Base-by-base conservation (phyloP, 2,113 vertebrate genomes). In the Pomatostomus ruficeps region DNA sequence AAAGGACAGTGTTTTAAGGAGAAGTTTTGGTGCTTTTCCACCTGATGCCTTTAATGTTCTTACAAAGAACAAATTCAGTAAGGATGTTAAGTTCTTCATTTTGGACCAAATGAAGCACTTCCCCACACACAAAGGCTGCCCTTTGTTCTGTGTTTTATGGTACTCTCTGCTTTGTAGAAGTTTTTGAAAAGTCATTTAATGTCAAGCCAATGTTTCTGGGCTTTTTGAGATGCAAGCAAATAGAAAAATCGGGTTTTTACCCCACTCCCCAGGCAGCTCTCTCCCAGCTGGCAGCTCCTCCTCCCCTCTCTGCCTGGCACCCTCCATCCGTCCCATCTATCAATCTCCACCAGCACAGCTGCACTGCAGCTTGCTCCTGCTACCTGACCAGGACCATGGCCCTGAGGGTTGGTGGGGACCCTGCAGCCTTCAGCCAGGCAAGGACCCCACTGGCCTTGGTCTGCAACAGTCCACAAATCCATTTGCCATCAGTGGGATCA, bases 321-420 rank as follows among this genome's bases (percentile, higher is more conserved):
- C 45, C 36, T 49, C 55, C 58, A 25, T 40, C 52, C 11, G 24
- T 12, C 43, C 61, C 0, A 0, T 7, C 2, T 2, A 6, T 36
- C 13, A 1, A 2, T 9, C 55, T 35, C 33, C 1, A 5, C 25
- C 6, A 12, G 61, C 2, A 17, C 49, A 65, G 54, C 0, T 65
- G 36, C 43, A 11, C 14, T 65, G 52, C 61, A 10, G 19, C 26
- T 35, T 31, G 15, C 17, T 33, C 18, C 33, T 3, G 4, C 62
- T 24, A 3, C 61, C 75, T 7, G 1, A 1, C 0, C 40, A 49
- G 57, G 46, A 17, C 16, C 2, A 1, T 14, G 42, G 9, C 35
- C 72, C 38, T 3, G 0, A 19, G 51, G 49, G 8, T 21, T 4
- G 2, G 1, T 0, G 3, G 43, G 38, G 35, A 48, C 12, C 36